Evolutionary conservation across 2,888 invertebrate species (phyloP), one percentile per base, ranked within the genome.

Genomic region (Agrypnus murinus): DNA sequence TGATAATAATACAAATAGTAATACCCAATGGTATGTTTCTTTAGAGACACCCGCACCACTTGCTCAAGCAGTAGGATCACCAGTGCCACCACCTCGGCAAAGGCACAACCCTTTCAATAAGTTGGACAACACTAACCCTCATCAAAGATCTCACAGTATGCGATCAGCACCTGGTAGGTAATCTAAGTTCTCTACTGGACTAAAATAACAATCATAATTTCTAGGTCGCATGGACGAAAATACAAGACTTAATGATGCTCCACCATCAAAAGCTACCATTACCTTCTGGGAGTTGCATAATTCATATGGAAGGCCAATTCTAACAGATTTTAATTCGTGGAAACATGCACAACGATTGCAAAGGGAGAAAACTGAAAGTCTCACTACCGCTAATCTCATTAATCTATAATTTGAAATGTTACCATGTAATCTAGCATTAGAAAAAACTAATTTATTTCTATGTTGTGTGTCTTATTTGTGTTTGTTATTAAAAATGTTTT

Each of bases 21-120:
- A 65, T 45, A 66, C 64, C 57, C 43, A 64, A 73, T 83, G 83
- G 79, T 84, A 81, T 78, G 72, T 82, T 75, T 57, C 75, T 83
- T 63, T 80, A 86, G 86, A 86, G 69, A 81, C 82, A 8, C 85
- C 83, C 0, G 69, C 82, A 58, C 81, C 82, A 7, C 59, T 82
- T 25, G 74, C 82, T 2, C 84, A 83, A 72, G 85, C 87, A 0
- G 87, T 86, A 0, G 89, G 89, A 1, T 91, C 91, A 40, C 93
- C 93, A 25, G 90, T 90, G 60, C 93, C 94, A 0, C 95, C 95
- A 0, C 91, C 95, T 0, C 89, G 95, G 8, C 92, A 92, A 75
- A 87, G 95, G 7, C 92, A 94, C 82, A 95, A 95, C 84, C 95
- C 95, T 1, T 95, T 95, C 81, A 94, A 95, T 84, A 89, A 90